Base-by-base conservation (phyloP, 2,113 vertebrate genomes). In the Mesoclemmys tuberculata region DNA sequence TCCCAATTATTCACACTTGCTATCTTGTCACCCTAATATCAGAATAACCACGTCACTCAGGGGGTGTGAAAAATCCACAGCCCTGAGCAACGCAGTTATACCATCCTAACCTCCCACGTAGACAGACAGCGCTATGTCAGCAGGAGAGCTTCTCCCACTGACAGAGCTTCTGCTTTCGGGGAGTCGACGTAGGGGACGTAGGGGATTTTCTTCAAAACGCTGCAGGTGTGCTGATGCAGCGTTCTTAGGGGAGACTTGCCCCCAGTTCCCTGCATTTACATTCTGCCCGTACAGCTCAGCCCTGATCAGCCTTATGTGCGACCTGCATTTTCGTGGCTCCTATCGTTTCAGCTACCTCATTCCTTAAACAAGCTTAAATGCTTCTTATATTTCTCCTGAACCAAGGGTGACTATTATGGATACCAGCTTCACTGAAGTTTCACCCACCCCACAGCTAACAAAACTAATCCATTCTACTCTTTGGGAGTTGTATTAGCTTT, bases 231-330 rank as follows among this genome's bases (percentile, higher is more conserved):
- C 51, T 3, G 19, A 38, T 22, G n/a, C n/a, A 10, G n/a, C 8
- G 18, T 71, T 71, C 38, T 19, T 22, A 22, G 35, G 38, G 64
- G 4, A 71, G n/a, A 38, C 19, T 8, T 5, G 64, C 64, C 5
- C 21, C 35, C 64, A 38, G n/a, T 71, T 46, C 54, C 21, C 49
- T 61, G n/a, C 14, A 16, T 14, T 64, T 7, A 35, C 48, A 2
- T 27, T 11, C 3, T 1, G 6, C 0, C 22, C 80, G 5, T 10
- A 1, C 31, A 35, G 80, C 64, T 71, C 46, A 61, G 90, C 21
- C 4, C 55, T 21, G 26, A 21, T 11, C 1, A 0, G 1, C 11
- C 83, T 10, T 35, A 14, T 51, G 5, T 29, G 6, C 2, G 1
- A 54, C 29, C 31, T 29, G 21, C 1, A 31, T 31, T 24, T 3